A percentile compares a stretch with the other conserved stretches of the same genome.
Evolutionary conservation across 1,140 invertebrate genomes (phyloP).

Genomic region (Theocolax elegans): DNA sequence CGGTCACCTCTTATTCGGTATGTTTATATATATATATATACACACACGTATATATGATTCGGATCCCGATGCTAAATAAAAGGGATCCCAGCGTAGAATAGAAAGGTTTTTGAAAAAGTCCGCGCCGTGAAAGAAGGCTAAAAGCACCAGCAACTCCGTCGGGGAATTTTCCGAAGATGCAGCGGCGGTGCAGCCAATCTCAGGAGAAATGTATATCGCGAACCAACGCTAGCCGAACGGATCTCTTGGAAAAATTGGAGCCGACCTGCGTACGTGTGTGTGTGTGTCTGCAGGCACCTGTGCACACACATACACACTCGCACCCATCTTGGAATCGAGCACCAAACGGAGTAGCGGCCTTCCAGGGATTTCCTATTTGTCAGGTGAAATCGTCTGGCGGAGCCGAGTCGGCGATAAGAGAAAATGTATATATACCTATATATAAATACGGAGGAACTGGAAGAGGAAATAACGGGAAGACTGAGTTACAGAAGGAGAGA

Average conservation of each 20-base stretch:
- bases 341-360: not conserved
- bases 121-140: not conserved
- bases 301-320: no score
- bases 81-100: not conserved
- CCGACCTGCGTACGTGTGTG: not conserved
- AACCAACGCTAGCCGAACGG: no score
- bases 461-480: no score
- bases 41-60: not conserved
- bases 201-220: no score
- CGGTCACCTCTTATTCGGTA: not conserved
- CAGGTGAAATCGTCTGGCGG: constrained; percentile 18
- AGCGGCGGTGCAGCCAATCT: not conserved
- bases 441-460: not conserved
- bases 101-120: constrained; percentile 2
- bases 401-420: not conserved
- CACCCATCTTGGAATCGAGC: no score
- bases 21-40: not conserved
- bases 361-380: constrained; percentile 21
- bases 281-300: no score
- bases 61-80: constrained; percentile 12
- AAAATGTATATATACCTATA: no score
- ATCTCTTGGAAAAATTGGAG: constrained; percentile 15
- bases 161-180: not conserved
- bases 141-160: not conserved
- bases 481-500: no score